Conservation (phyloP, 2,888 invertebrate species). For the Plagodis dolabraria region DNA sequence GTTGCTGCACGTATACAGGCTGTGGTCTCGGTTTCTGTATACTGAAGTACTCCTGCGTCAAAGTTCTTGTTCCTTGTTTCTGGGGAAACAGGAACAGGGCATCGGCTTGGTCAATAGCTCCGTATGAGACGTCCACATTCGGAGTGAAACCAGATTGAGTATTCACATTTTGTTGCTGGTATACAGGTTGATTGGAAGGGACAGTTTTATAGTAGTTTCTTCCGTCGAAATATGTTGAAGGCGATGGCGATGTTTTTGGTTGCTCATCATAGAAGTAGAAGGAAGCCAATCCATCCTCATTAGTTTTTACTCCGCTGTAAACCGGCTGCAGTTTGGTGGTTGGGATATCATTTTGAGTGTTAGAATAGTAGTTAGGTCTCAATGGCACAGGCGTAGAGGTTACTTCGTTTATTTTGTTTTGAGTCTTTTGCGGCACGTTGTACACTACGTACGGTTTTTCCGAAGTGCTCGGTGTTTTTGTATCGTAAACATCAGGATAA, state of each 20-base stretch:
- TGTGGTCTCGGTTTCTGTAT: constrained; percentile 75
- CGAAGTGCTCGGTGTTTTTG: constrained; percentile 70
- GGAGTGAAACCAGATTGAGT: constrained; percentile 67
- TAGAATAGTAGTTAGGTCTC: constrained; percentile 84
- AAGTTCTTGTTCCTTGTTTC: constrained; percentile 78
- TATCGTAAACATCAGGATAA: constrained; percentile 75
- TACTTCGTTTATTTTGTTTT: constrained; percentile 66
- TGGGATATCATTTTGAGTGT: constrained; percentile 79
- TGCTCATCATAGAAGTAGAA: constrained; percentile 89
- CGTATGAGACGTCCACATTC: constrained; percentile 73
- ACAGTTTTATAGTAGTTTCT: constrained; percentile 77
- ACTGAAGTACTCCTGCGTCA: constrained; percentile 82
- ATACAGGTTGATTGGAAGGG: constrained; percentile 55
- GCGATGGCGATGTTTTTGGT: constrained; percentile 82
- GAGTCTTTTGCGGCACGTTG: constrained; percentile 74
- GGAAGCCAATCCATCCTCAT: constrained; percentile 81
- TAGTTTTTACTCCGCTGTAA: constrained; percentile 63
- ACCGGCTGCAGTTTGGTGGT: constrained; percentile 83
- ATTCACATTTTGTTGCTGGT: constrained; percentile 56
- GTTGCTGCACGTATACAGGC: constrained; percentile 69
- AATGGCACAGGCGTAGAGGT: constrained; percentile 87
- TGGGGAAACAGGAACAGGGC: constrained; percentile 80
- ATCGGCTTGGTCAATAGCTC: constrained; percentile 75
- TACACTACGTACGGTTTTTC: constrained; percentile 82
- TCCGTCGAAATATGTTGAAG: constrained; percentile 78